A percentile compares a stretch with the other conserved stretches of the same genome.
phyloP scores from a whole-genome alignment of 2,797 vertebrate genomes.

The Rhynchotus rufescens region DNA sequence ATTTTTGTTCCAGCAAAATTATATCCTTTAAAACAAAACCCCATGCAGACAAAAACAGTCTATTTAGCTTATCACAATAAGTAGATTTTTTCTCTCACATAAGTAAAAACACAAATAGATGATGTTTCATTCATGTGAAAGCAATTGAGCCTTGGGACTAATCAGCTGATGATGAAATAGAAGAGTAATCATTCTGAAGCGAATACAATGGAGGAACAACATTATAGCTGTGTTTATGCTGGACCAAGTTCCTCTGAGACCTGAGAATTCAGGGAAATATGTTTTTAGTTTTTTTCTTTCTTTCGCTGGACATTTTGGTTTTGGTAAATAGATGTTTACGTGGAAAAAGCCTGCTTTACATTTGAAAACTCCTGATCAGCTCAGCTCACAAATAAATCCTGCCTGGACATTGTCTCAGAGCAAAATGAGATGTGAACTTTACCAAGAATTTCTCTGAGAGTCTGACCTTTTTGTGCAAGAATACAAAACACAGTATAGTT shows the following conservation, averaged over 20 bases:
- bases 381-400: background rate
- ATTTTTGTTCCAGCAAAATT: conserved; percentile 19
- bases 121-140: conserved; percentile 43
- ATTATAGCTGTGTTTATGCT: background rate
- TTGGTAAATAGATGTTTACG: background rate
- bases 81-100: conserved; percentile 22
- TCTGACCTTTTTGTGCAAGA: background rate
- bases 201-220: conserved; percentile 21
- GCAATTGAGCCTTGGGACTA: conserved; percentile 36
- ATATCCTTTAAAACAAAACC: conserved; percentile 38
- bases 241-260: conserved; percentile 14
- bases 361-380: background rate
- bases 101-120: conserved; percentile 39
- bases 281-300: background rate
- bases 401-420: background rate
- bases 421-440: background rate
- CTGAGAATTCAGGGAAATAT: background rate
- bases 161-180: conserved; percentile 56
- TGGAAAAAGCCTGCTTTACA: background rate
- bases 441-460: background rate
- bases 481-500: background rate
- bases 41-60: background rate
- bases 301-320: background rate
- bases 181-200: conserved; percentile 48
- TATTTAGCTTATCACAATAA: conserved; percentile 49